Conservation (phyloP, 2,113 vertebrate species). For the Pongo abelii region DNA sequence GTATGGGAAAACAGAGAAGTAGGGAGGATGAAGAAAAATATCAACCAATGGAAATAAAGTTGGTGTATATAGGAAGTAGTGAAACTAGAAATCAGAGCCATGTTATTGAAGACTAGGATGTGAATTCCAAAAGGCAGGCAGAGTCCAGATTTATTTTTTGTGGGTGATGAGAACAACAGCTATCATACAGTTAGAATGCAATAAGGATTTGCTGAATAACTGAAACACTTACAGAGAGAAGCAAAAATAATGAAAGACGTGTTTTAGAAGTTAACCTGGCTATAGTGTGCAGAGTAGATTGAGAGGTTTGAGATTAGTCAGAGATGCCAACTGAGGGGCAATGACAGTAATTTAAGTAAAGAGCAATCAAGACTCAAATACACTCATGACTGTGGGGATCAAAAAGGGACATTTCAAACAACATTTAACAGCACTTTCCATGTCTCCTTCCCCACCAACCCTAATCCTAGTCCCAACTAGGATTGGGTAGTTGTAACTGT, state of each 20-base stretch:
- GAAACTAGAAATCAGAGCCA: slow-evolving; percentile 27
- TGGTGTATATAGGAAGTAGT: background rate
- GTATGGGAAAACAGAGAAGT: background rate
- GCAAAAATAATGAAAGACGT: slow-evolving; percentile 5
- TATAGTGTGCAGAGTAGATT: background rate
- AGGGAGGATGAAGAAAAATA: background rate
- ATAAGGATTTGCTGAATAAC: background rate
- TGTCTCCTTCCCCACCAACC: background rate
- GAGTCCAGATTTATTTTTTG: slow-evolving; percentile 19
- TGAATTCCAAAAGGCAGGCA: background rate
- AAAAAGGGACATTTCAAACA: background rate
- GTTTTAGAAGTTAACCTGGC: slow-evolving; percentile 17
- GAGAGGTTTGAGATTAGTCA: background rate
- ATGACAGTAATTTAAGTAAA: background rate
- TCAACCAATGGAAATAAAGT: background rate
- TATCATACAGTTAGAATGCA: background rate
- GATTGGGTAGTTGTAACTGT: background rate
- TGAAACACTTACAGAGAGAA: background rate
- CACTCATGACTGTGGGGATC: background rate
- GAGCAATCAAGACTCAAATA: background rate
- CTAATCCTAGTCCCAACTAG: background rate
- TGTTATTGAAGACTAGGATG: background rate
- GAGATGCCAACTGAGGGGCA: background rate
- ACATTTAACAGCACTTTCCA: background rate
- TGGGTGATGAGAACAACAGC: background rate